Conservation (phyloP, 2,113 vertebrate species). For the Scolopax mira region DNA sequence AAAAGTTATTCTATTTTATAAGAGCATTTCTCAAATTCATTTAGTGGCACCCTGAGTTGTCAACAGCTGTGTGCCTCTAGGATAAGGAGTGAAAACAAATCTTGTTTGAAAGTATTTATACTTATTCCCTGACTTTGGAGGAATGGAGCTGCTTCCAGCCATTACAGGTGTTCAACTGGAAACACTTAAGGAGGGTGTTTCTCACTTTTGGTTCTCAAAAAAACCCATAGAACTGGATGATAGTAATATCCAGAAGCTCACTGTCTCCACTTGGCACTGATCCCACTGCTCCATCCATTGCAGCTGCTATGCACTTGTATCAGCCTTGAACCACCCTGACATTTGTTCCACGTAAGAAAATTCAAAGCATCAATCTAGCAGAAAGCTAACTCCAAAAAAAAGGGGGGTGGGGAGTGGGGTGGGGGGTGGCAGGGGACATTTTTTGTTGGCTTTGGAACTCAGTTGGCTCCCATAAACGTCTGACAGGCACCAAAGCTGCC, state of each 20-base stretch:
- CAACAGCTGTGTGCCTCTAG: not conserved
- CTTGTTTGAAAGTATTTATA: not conserved
- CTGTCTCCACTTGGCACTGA: not conserved
- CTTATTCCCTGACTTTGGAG: not conserved
- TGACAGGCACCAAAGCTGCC: not conserved
- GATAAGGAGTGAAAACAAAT: not conserved
- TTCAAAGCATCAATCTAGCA: not conserved
- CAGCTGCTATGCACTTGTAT: not conserved
- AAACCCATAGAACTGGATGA: not conserved
- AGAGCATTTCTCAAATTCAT: not conserved
- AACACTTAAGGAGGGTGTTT: not conserved
- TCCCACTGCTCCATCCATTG: not conserved
- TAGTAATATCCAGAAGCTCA: not conserved
- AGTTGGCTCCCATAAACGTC: not conserved
- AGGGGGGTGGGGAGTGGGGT: accelerated
- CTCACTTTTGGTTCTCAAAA: not conserved
- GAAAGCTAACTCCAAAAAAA: not conserved
- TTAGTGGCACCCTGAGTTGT: not conserved
- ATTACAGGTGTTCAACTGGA: not conserved
- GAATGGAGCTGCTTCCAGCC: not conserved
- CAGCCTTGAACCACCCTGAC: not conserved
- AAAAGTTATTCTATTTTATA: not conserved
- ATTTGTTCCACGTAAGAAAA: not conserved
- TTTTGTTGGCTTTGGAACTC: not conserved
- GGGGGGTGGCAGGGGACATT: not conserved